Base-by-base conservation (phyloP, 2,888 invertebrate species). In the Xanthostigma xanthostigma region DNA sequence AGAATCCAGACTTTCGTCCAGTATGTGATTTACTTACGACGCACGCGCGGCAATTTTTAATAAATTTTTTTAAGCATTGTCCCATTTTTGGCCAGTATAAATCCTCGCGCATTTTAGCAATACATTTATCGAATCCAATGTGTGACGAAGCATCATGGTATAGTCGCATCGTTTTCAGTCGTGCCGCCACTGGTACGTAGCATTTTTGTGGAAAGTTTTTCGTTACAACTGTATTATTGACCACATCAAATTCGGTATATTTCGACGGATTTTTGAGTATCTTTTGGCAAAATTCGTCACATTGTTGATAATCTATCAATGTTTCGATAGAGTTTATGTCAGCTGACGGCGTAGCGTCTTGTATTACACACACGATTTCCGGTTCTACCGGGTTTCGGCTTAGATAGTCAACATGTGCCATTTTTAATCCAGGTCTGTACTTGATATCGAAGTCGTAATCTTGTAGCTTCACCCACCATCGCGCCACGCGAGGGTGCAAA, bases 381-480 rank as follows among this genome's bases (percentile, higher is more conserved):
- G 17, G 17, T 17, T 50, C 43, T 12, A 49, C 14, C 2, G 50
- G 51, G 35, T 56, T 55, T 17, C 56, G 46, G 34, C 53, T 56
- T 44, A 57, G 49, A 46, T 53, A 53, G 27, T 58, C 55, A 8
- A 56, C 54, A 49, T 57, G 55, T 10, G 49, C 40, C 55, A 58
- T 57, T 45, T 52, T 53, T 36, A 37, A 36, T 36, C 56, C 56
- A 11, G 54, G 49, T 33, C 56, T 41, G 50, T 58, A 57, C 46
- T 56, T 53, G 12, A 59, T 53, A 2, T 36, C 17, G 47, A 58
- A 57, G 41, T 58, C 53, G 48, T 52, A 58, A 41, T 55, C 54
- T 46, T 56, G 56, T 35, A 57, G 50, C 44, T 55, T 53, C 9
- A 55, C 42, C 55, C 57, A 56, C 55, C 59, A 59, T 5, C 56